Evolutionary conservation across 2,113 vertebrate species (phyloP).

Genomic region (Rutilus rutilus): DNA sequence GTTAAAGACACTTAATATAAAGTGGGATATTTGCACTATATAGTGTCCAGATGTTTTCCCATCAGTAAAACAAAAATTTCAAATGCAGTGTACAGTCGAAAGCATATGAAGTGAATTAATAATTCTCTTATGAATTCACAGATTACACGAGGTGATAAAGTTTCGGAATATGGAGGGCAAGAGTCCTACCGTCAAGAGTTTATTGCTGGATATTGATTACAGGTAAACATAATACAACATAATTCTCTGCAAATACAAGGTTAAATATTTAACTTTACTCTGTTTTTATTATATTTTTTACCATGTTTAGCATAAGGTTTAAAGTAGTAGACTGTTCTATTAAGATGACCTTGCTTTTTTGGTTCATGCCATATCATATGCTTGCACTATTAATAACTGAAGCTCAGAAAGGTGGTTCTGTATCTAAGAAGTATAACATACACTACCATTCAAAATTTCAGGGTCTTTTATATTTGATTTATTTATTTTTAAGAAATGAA

Average conservation of each 20-base stretch:
- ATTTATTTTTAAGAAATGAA: too few species aligned
- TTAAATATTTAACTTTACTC: not conserved
- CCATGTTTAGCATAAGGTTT: not conserved
- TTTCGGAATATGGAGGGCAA: slow-evolving; percentile 72
- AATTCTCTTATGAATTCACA: slow-evolving; percentile 65
- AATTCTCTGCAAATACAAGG: not conserved
- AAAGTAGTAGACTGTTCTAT: not conserved
- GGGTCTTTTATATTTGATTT: not conserved
- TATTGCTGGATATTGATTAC: slow-evolving; percentile 95
- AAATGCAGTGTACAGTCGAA: not conserved
- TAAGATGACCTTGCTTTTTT: not conserved
- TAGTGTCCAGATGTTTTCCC: not conserved
- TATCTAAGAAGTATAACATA: not conserved
- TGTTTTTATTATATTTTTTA: not conserved
- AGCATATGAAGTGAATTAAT: not conserved
- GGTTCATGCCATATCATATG: not conserved
- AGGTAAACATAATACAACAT: slow-evolving; percentile 74
- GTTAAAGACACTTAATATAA: too few species aligned
- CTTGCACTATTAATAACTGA: not conserved
- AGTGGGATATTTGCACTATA: too few species aligned
- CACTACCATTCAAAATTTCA: not conserved
- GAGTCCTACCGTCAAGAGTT: slow-evolving; percentile 78
- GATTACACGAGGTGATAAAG: slow-evolving; percentile 92
- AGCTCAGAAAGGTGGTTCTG: not conserved
- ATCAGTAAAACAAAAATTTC: not conserved